These are phyloP conservation scores for Tineola bisselliella DNA, from an alignment of 2,888 invertebrate species.

Conservation along the genomic window DNA sequence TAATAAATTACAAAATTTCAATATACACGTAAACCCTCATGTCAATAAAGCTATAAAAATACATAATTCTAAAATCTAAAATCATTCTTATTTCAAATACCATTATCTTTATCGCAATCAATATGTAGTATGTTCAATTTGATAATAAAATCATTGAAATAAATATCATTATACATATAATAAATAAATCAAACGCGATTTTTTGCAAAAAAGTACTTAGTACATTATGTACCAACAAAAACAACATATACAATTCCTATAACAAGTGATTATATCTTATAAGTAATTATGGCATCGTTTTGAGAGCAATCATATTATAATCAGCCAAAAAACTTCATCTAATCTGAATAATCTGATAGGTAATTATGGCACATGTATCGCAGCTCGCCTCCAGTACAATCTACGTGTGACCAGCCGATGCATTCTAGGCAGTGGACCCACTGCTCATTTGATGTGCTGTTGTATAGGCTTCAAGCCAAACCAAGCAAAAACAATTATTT, in stretches of 20 bases:
- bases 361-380: not conserved
- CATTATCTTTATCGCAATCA: not conserved
- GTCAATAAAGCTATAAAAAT: too few relatives aligned
- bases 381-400: conserved; percentile 7
- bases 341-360: too few relatives aligned
- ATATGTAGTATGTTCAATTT: not conserved
- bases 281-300: not conserved
- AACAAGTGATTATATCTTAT: not conserved
- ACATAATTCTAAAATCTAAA: too few relatives aligned
- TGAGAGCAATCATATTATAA: not conserved
- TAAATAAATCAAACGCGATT: conserved; percentile 1
- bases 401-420: conserved; percentile 16
- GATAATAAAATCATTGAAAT: not conserved
- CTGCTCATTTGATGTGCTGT: conserved; percentile 17
- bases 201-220: conserved; percentile 5
- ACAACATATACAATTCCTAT: not conserved
- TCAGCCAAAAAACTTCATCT: not conserved
- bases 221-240: not conserved
- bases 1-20: too few relatives aligned
- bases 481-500: too few relatives aligned
- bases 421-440: conserved; percentile 17
- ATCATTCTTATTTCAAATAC: conserved; percentile 15
- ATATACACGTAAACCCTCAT: too few relatives aligned
- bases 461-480: too few relatives aligned
- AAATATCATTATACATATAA: not conserved